Percentiles rank a stretch among this genome's conserved stretches.
phyloP scores from a whole-genome alignment of 2,797 vertebrate species.

The Rhinatrema bivittatum region DNA sequence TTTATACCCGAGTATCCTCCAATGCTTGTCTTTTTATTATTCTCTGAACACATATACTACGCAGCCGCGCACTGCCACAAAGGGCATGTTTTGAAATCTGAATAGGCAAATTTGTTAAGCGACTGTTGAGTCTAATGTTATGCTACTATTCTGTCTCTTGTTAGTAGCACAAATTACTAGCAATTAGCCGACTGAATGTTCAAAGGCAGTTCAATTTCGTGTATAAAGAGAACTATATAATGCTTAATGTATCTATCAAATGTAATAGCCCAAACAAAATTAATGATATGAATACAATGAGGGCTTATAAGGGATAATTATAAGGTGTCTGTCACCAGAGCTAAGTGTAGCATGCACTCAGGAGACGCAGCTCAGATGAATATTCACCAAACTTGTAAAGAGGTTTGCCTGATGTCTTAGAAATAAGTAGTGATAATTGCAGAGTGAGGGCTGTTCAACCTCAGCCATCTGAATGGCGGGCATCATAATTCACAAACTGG shows the following conservation, averaged over 20 bases:
- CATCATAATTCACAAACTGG: conserved; percentile 28
- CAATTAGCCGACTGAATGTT: conserved; percentile 73
- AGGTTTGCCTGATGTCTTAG: conserved; percentile 21
- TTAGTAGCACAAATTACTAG: conserved; percentile 74
- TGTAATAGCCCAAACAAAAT: conserved; percentile 67
- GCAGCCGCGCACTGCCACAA: conserved; percentile 36
- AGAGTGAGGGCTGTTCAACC: conserved; percentile 9
- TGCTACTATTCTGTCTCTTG: conserved; percentile 65
- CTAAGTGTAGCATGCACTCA: conserved; percentile 24
- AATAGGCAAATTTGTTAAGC: conserved; percentile 66
- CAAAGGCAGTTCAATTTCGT: conserved; percentile 67
- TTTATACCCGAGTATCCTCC: no score
- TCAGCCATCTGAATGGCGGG: conserved; percentile 3
- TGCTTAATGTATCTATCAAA: conserved; percentile 69
- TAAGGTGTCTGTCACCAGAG: conserved; percentile 54
- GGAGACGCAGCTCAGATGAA: conserved; percentile 27
- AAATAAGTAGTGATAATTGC: conserved; percentile 22
- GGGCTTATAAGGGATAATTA: conserved; percentile 61
- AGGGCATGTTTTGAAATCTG: conserved; percentile 46
- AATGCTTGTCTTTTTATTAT: no score
- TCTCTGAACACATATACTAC: conserved; percentile 14
- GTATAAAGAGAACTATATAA: conserved; percentile 67
- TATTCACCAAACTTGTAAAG: conserved; percentile 36
- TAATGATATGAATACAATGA: conserved; percentile 62
- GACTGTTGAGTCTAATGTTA: conserved; percentile 69